Percentiles rank a stretch among this genome's conserved stretches.
Evolutionary conservation across 2,113 vertebrate genomes (phyloP).

Genomic region (Ictidomys tridecemlineatus): DNA sequence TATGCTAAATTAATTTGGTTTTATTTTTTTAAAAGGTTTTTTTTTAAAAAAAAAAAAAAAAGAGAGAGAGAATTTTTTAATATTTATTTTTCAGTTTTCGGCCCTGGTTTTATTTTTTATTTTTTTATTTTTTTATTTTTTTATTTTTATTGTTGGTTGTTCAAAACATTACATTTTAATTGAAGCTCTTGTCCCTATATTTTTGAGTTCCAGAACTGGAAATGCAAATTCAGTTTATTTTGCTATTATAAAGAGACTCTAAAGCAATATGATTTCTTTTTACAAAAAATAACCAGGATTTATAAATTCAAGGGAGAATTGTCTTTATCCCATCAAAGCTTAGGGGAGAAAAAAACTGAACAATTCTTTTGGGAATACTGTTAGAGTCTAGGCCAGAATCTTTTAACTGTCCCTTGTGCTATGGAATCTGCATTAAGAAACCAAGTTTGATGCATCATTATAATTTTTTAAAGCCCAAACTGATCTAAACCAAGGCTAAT

Average conservation of each 20-base stretch:
- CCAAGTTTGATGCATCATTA: not conserved
- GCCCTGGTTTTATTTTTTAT: too few relatives aligned
- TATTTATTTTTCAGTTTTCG: too few relatives aligned
- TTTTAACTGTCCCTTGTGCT: constrained; percentile 26
- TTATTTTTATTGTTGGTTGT: too few relatives aligned
- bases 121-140: too few relatives aligned
- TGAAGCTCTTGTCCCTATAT: not conserved
- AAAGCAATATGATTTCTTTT: constrained; percentile 35
- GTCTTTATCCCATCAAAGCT: constrained; percentile 23
- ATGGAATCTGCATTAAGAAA: not conserved
- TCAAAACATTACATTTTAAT: too few relatives aligned
- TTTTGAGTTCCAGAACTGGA: not conserved
- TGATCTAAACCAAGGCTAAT: constrained; percentile 4
- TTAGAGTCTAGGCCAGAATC: constrained; percentile 14
- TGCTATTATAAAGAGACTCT: not conserved
- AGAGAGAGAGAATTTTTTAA: too few relatives aligned
- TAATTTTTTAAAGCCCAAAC: constrained; percentile 4
- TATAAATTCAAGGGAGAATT: constrained; percentile 46
- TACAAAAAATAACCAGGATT: not conserved
- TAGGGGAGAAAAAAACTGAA: not conserved
- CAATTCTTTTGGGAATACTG: not conserved
- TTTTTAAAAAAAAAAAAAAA: too few relatives aligned
- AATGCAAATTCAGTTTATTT: constrained; percentile 41
- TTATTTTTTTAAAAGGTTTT: too few relatives aligned
- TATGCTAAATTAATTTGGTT: constrained; percentile 35